phyloP scores from a whole-genome alignment of 2,113 vertebrate genomes.

The Lutjanus erythropterus region DNA sequence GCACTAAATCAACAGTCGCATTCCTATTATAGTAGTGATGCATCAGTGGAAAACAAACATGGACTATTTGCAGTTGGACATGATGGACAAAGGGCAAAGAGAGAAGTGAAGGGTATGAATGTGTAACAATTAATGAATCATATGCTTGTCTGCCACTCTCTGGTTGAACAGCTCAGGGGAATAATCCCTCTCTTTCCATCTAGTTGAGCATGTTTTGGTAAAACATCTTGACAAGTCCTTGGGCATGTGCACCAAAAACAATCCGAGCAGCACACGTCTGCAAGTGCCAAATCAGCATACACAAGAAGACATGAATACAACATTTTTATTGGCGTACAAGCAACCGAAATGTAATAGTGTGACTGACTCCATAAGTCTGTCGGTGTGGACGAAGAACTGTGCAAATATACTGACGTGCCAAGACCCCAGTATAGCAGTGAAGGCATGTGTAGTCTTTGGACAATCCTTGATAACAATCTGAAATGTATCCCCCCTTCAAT shows the following conservation, averaged over 20 bases:
- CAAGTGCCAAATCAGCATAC: slow-evolving; percentile 70
- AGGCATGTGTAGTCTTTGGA: slow-evolving; percentile 82
- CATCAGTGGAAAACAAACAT: not conserved
- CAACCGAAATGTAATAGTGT: slow-evolving; percentile 62
- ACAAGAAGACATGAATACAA: slow-evolving; percentile 66
- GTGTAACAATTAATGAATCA: not conserved
- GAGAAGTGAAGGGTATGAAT: slow-evolving; percentile 7
- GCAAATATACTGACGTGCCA: slow-evolving; percentile 71
- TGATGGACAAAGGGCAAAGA: not conserved
- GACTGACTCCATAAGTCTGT: slow-evolving; percentile 67
- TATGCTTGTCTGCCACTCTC: not conserved
- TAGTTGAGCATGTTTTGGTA: slow-evolving; percentile 46
- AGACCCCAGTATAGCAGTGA: slow-evolving; percentile 70
- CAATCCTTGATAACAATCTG: slow-evolving; percentile 80
- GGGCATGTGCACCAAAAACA: slow-evolving; percentile 47
- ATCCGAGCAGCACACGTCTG: slow-evolving; percentile 7
- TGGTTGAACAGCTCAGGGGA: slow-evolving; percentile 25
- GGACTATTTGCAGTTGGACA: not conserved
- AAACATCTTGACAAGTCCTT: slow-evolving; percentile 63
- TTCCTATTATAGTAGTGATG: slow-evolving; percentile 13
- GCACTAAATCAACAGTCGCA: not conserved
- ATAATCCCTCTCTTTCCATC: slow-evolving; percentile 51
- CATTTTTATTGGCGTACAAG: slow-evolving; percentile 75
- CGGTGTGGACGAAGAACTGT: slow-evolving; percentile 68
- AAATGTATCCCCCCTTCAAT: slow-evolving; percentile 69